A percentile compares a stretch with the other conserved stretches of the same genome.
These are phyloP conservation scores for Dendrolimus kikuchii DNA, from an alignment of 1,140 invertebrate species.

Conservation along the genomic window DNA sequence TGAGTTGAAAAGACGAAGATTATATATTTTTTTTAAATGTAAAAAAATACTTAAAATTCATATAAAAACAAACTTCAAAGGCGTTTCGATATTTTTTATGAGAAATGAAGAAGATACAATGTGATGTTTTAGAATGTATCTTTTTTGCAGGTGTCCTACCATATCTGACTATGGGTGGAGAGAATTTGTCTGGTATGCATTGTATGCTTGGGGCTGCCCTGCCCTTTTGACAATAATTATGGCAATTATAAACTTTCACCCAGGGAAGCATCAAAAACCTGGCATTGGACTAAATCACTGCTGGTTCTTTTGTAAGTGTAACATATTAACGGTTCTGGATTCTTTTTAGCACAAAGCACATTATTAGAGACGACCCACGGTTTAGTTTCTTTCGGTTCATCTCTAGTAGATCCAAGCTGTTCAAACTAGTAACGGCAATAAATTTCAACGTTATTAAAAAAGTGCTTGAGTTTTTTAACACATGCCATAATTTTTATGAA, in stretches of 20 bases:
- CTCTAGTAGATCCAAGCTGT: too few relatives aligned
- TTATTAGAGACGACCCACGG: neutral
- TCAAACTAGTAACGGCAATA: too few relatives aligned
- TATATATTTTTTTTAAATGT: too few relatives aligned
- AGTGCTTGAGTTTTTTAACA: too few relatives aligned
- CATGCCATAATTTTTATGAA: too few relatives aligned
- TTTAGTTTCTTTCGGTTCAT: too few relatives aligned
- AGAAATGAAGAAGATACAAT: neutral
- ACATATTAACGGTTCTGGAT: neutral
- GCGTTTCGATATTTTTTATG: neutral
- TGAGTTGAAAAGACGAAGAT: too few relatives aligned
- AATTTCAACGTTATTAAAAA: too few relatives aligned
- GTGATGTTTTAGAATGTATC: neutral
- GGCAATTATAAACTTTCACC: constrained; percentile 41
- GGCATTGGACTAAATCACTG: constrained; percentile 49
- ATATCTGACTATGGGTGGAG: constrained; percentile 34
- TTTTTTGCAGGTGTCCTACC: constrained; percentile 34
- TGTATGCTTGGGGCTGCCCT: constrained; percentile 49
- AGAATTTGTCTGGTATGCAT: constrained; percentile 39
- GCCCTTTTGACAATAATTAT: constrained; percentile 30
- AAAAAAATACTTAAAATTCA: too few relatives aligned
- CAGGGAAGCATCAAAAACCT: constrained; percentile 38
- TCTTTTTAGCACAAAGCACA: neutral
- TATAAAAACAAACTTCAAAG: too few relatives aligned
- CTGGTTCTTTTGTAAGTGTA: constrained; percentile 51